Base-by-base conservation (phyloP, 1,140 invertebrate genomes). In the Ephestia elutella region DNA sequence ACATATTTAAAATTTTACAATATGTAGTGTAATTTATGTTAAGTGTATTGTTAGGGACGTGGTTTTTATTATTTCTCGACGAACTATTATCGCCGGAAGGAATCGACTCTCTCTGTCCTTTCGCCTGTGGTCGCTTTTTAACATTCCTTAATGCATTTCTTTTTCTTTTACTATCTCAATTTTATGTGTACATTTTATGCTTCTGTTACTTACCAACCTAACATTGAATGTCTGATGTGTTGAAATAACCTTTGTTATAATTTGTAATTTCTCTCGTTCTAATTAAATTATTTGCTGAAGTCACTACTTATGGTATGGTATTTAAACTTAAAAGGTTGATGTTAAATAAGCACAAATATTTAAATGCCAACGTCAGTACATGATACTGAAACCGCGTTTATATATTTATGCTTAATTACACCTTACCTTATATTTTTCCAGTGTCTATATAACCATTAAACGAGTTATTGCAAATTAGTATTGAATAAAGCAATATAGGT, bases 1-100 rank as follows among this genome's bases (percentile, higher is more conserved):
- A 83, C 80, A 80, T 80, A 73, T 79, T 75, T 68, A 66, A 74
- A 73, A 66, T 66, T 75, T 76, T 79, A 73, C 73, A 63, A 79
- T 68, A 32, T 32, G 9, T 86, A 86, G 80, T 73, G 71, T 87
- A 81, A 86, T 86, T 84, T 88, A 86, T 83, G 78, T 70, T 86
- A 88, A 86, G 83, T 82, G 68, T 85, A 85, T 80, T 62, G 65
- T 72, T 85, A 81, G 78, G 74, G 74, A 82, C 69, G 66, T 80
- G 78, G 76, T 84, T 73, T 72, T 59, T 58, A 66, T 73, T 71
- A 68, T 68, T 81, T 62, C 55, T 62, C 60, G 54, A 61, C 58
- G 30, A 56, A 65, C 59, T 54, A 38, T 64, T 48, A 66, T 53
- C 56, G 57, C 66, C 65, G 62, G 48, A 66, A 62, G 62, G 62